These are phyloP conservation scores for Eclectus roratus DNA, from an alignment of 2,113 vertebrate species.

Conservation along the genomic window DNA sequence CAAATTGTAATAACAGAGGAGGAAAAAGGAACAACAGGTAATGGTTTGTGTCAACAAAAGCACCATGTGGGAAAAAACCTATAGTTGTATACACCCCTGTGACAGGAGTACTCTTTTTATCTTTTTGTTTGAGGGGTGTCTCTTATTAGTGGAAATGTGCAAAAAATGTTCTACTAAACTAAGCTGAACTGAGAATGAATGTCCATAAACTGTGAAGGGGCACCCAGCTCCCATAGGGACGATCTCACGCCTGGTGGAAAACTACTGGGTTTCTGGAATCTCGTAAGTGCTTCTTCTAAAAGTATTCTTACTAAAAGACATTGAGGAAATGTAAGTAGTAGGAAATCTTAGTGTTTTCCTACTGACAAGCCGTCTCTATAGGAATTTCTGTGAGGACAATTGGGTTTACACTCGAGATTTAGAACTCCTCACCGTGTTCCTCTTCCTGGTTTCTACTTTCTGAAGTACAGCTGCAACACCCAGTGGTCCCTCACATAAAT, in stretches of 20 bases:
- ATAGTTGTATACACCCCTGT: not conserved
- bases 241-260: fast-evolving
- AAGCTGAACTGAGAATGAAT: not conserved
- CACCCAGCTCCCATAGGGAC: not conserved
- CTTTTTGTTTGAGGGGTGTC: not conserved
- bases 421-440: not conserved
- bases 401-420: not conserved
- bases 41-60: not conserved
- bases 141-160: not conserved
- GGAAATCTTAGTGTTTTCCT: not conserved
- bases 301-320: not conserved
- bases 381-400: not conserved
- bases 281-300: fast-evolving
- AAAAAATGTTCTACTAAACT: not conserved
- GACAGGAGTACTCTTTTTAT: not conserved
- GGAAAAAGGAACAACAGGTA: not conserved
- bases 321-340: not conserved
- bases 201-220: not conserved
- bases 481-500: not conserved
- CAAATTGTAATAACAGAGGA: not conserved
- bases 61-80: not conserved
- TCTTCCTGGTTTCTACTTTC: not conserved
- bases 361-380: not conserved
- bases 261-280: not conserved
- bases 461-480: no score